phyloP scores from a whole-genome alignment of 2,797 vertebrate genomes.

The Mycteria americana region DNA sequence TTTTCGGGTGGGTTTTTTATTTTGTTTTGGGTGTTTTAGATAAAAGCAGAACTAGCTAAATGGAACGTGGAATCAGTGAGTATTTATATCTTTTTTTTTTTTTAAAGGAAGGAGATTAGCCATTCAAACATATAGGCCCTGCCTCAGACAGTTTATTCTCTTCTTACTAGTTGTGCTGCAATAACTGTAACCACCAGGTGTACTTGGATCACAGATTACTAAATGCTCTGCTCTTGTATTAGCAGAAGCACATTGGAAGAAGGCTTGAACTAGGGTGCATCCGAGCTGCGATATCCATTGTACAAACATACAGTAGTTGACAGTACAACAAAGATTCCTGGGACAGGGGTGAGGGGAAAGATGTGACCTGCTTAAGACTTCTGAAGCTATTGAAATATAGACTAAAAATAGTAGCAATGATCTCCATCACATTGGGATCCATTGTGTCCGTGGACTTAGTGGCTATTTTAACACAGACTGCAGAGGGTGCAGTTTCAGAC shows the following conservation, averaged over 20 bases:
- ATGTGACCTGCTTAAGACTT: not conserved
- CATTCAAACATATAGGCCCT: not conserved
- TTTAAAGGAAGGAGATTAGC: not conserved
- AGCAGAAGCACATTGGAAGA: not conserved
- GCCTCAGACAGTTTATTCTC: not conserved
- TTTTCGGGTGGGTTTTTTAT: not conserved
- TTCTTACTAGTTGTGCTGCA: not conserved
- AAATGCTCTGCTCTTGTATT: not conserved
- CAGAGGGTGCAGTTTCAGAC: not conserved
- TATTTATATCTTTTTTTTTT: not conserved
- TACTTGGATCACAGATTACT: not conserved
- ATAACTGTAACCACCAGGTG: not conserved
- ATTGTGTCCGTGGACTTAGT: not conserved
- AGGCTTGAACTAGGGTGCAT: not conserved
- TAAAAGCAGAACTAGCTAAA: not conserved
- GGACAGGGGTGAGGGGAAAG: not conserved
- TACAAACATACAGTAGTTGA: not conserved
- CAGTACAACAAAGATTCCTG: not conserved
- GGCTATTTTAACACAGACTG: not conserved
- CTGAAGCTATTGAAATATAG: not conserved
- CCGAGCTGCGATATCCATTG: not conserved
- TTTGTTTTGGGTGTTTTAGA: not conserved
- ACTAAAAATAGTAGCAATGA: not conserved
- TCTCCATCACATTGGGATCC: not conserved
- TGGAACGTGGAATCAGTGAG: not conserved